Percentiles rank a stretch among this genome's conserved stretches.
Evolutionary conservation across 2,888 invertebrate genomes (phyloP).

Genomic region (Tenthredo scrophulariae): DNA sequence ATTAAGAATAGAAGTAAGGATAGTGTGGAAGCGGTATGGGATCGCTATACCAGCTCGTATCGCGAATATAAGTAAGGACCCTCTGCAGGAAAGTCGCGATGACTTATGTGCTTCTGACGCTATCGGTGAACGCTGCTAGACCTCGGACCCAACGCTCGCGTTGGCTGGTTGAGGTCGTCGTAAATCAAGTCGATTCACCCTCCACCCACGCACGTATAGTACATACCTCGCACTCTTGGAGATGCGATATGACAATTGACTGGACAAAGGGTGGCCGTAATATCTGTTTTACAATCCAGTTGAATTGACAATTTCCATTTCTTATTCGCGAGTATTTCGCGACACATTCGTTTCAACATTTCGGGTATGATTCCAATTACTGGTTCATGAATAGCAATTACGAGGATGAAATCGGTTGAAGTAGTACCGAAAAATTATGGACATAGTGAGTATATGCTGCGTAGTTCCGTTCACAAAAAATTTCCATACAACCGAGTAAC

Average conservation of each 20-base stretch:
- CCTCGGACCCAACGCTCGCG: conserved; percentile 73
- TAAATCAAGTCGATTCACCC: conserved; percentile 76
- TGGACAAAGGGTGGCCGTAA: conserved; percentile 64
- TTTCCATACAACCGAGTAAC: neutral
- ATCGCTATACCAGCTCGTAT: conserved; percentile 36
- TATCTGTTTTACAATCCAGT: neutral
- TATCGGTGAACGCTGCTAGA: conserved; percentile 77
- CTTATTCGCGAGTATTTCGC: neutral
- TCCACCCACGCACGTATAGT: conserved; percentile 69
- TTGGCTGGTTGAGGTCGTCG: conserved; percentile 68
- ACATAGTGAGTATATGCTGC: neutral
- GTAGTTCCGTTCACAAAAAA: conserved; percentile 3
- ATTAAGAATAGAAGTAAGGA: conserved; percentile 72
- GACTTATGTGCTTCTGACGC: conserved; percentile 78
- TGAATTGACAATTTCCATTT: neutral
- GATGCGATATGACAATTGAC: conserved; percentile 76
- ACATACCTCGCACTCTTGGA: conserved; percentile 56
- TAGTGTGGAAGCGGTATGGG: conserved; percentile 40
- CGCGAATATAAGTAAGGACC: conserved; percentile 45
- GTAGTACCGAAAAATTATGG: neutral
- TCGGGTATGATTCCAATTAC: neutral
- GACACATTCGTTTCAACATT: neutral
- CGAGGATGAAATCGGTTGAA: neutral
- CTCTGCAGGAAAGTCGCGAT: conserved; percentile 70
- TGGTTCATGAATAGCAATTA: neutral